Conservation (phyloP, 2,888 invertebrate species). For the Cryptosula pallasiana region DNA sequence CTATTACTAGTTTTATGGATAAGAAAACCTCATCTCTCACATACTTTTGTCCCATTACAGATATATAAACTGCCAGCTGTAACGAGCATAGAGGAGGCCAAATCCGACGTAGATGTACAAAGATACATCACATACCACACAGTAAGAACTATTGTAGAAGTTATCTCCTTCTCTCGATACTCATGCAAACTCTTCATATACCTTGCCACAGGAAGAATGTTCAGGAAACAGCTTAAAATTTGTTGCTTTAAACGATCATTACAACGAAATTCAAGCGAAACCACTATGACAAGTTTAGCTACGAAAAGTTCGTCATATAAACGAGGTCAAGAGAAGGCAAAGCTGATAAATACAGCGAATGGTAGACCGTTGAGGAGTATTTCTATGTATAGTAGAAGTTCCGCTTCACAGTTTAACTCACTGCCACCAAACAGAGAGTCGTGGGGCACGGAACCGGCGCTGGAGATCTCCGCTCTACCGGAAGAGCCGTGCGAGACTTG, state of each 20-base stretch:
- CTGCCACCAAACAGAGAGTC: not conserved
- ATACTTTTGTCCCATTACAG: not conserved
- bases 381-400: not conserved
- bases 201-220: constrained; percentile 4
- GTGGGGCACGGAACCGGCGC: not conserved
- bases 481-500: not conserved
- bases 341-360: not conserved
- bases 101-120: not conserved
- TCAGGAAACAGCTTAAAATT: not conserved
- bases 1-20: too few relatives aligned
- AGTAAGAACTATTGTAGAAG: constrained; percentile 14
- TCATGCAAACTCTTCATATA: constrained; percentile 24
- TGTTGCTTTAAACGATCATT: not conserved
- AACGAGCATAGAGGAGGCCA: not conserved
- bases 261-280: not conserved
- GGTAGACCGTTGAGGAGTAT: not conserved
- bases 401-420: not conserved
- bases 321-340: not conserved
- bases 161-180: constrained; percentile 21
- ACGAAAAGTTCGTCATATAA: not conserved
- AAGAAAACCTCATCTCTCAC: not conserved
- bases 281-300: not conserved
- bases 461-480: not conserved
- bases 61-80: not conserved
- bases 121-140: not conserved